Percentiles rank a stretch among this genome's conserved stretches.
These are phyloP conservation scores for Vicugna pacos DNA, from an alignment of 2,113 vertebrate species.

Conservation along the genomic window DNA sequence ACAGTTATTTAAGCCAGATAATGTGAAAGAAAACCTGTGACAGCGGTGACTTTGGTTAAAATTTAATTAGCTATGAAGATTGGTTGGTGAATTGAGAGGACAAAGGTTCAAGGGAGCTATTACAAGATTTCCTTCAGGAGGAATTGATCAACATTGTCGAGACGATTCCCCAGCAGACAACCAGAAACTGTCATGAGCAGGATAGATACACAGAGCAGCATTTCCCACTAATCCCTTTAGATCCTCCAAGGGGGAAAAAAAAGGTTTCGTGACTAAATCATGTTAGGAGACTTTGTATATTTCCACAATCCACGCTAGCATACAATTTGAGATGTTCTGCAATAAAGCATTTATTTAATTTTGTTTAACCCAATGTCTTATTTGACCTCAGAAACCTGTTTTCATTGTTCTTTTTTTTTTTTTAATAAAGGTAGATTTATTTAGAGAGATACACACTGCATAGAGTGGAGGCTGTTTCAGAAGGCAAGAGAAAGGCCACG, in stretches of 20 bases:
- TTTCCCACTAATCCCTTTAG: background rate
- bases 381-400: slow-evolving; percentile 34
- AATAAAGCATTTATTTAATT: slow-evolving; percentile 54
- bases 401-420: background rate
- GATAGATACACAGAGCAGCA: background rate
- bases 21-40: background rate
- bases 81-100: background rate
- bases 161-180: background rate
- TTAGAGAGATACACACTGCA: no score
- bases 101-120: background rate
- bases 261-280: background rate
- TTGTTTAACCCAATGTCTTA: slow-evolving; percentile 55
- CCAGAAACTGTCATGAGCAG: background rate
- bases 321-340: slow-evolving; percentile 21
- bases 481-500: no score
- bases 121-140: slow-evolving; percentile 14
- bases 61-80: background rate
- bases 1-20: slow-evolving; percentile 25
- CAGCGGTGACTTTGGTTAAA: background rate
- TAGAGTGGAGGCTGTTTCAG: no score
- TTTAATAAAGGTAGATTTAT: no score
- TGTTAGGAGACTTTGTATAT: slow-evolving; percentile 41
- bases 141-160: slow-evolving; percentile 19
- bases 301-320: slow-evolving; percentile 62
- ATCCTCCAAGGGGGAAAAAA: background rate